Conservation (phyloP, 2,888 invertebrate species). For the Morpho helenor region DNA sequence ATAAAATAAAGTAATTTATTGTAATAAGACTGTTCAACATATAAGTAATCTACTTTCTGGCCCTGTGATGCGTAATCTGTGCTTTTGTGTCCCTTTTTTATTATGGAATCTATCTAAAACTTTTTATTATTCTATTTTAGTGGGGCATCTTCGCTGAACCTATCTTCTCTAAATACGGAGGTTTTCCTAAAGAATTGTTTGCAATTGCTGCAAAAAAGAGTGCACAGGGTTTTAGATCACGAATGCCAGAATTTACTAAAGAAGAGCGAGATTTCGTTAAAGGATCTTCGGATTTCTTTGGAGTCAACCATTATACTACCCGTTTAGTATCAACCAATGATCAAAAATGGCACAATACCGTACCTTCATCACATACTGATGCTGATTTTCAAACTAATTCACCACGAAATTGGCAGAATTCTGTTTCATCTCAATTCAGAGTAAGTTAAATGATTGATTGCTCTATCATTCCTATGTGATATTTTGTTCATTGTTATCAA, state of each 20-base stretch:
- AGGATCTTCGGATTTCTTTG: conserved; percentile 58
- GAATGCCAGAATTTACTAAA: conserved; percentile 42
- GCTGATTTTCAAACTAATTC: conserved; percentile 30
- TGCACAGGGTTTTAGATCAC: conserved; percentile 41
- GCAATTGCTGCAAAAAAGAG: conserved; percentile 56
- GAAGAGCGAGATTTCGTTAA: conserved; percentile 42
- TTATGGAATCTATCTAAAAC: too few relatives aligned
- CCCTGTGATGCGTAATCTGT: too few relatives aligned
- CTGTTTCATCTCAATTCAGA: conserved; percentile 45
- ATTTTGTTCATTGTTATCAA: too few relatives aligned
- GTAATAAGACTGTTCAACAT: too few relatives aligned
- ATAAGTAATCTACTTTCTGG: too few relatives aligned
- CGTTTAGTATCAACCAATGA: conserved; percentile 38
- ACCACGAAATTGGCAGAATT: conserved; percentile 41
- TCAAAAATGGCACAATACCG: conserved; percentile 26
- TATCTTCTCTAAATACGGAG: conserved; percentile 68
- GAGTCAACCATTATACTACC: conserved; percentile 84
- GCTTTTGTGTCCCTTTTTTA: too few relatives aligned
- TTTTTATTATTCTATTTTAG: conserved; percentile 34
- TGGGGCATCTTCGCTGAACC: conserved; percentile 70
- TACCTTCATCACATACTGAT: conserved; percentile 45
- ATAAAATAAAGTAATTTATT: too few relatives aligned
- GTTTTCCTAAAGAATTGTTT: conserved; percentile 70
- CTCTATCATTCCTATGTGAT: too few relatives aligned
- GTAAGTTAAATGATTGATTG: conserved; percentile 33